A percentile compares a stretch with the other conserved stretches of the same genome.
phyloP scores from a whole-genome alignment of 2,888 invertebrate species.

The Drosophila mimica region DNA sequence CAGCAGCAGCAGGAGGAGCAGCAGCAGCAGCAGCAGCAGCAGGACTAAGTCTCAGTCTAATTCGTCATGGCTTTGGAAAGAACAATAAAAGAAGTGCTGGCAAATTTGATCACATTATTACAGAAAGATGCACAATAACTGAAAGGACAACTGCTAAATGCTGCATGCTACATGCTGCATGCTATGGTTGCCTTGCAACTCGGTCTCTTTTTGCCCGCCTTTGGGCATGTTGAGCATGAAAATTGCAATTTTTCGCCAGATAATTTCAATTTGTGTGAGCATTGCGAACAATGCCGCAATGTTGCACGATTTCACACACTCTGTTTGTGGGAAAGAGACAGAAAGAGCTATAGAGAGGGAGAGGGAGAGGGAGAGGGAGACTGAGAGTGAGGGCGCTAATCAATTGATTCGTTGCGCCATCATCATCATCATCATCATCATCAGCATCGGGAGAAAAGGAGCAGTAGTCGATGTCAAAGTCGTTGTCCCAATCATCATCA shows the following conservation, averaged over 20 bases:
- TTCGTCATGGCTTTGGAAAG: slow-evolving; percentile 25
- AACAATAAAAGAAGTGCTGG: slow-evolving; percentile 1
- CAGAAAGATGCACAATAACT: slow-evolving; percentile 48
- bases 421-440: slow-evolving; percentile 44
- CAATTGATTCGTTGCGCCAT: slow-evolving; percentile 76
- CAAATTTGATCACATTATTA: slow-evolving; percentile 72
- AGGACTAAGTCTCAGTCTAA: slow-evolving; percentile 1
- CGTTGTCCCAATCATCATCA: slow-evolving; percentile 5
- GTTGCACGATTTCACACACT: slow-evolving; percentile 40
- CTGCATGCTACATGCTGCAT: neutral
- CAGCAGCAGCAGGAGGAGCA: slow-evolving; percentile 1
- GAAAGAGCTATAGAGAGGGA: neutral
- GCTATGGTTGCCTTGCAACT: neutral
- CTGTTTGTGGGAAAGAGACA: slow-evolving; percentile 2
- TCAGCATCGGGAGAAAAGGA: slow-evolving; percentile 9
- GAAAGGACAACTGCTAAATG: slow-evolving; percentile 8
- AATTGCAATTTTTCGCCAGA: slow-evolving; percentile 74
- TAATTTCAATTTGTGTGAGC: slow-evolving; percentile 59
- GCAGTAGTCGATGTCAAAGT: slow-evolving; percentile 11
- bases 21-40: neutral
- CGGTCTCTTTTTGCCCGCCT: slow-evolving; percentile 1
- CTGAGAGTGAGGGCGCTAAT: neutral
- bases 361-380: neutral
- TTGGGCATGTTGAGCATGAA: slow-evolving; percentile 59
- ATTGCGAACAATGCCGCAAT: slow-evolving; percentile 52